Evolutionary conservation across 37 sponge, comb jelly and placozoan species (phyloP).

Genomic region (Sycon ciliatum): DNA sequence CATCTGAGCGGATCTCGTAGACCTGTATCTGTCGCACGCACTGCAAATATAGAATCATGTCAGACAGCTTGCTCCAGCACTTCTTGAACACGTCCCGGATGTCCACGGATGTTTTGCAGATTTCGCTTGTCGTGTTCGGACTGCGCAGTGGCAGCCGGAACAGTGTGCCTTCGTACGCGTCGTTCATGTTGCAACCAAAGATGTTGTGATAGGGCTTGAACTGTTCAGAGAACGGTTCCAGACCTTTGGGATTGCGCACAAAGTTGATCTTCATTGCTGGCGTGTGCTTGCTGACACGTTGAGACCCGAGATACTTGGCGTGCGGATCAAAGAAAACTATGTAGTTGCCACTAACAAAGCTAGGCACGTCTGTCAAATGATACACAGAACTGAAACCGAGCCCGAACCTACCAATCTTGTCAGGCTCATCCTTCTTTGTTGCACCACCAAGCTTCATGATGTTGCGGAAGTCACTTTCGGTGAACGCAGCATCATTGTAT

Average conservation of each 20-base stretch:
- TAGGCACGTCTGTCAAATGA: slow-evolving; percentile 70
- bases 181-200: not conserved
- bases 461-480: slow-evolving; percentile 56
- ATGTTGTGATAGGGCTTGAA: slow-evolving; percentile 31
- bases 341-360: slow-evolving; percentile 52
- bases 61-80: too few species aligned
- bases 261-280: slow-evolving; percentile 65
- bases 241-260: slow-evolving; percentile 2
- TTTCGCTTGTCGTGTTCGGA: too few species aligned
- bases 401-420: slow-evolving; percentile 76
- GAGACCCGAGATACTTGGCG: slow-evolving; percentile 46
- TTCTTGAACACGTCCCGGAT: too few species aligned
- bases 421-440: slow-evolving; percentile 51
- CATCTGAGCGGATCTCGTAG: too few species aligned
- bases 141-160: slow-evolving; percentile 57
- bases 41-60: too few species aligned
- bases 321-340: slow-evolving; percentile 78
- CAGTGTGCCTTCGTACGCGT: not conserved
- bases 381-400: slow-evolving; percentile 69
- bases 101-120: too few species aligned
- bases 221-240: slow-evolving; percentile 20
- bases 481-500: slow-evolving; percentile 56
- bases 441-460: slow-evolving; percentile 61
- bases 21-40: too few species aligned
- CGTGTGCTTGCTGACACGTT: slow-evolving; percentile 17